Evolutionary conservation across 2,797 vertebrate species (phyloP), one percentile per base, ranked within the genome.

Genomic region (Brotula barbata): DNA sequence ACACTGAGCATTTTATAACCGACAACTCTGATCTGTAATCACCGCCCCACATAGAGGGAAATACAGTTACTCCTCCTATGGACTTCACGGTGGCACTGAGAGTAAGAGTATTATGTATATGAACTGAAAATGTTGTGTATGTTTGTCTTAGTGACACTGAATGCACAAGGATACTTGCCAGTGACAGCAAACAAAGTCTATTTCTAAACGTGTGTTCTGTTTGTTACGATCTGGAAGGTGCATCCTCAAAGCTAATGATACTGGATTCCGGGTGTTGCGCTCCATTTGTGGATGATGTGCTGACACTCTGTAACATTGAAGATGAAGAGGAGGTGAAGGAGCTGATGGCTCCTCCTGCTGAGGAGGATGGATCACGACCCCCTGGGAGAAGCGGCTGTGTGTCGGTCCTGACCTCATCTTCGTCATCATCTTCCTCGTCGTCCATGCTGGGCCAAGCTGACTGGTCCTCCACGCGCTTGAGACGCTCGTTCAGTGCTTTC

Each of bases 371-470:
- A 9, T 91, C 90, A 0, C 75, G 85, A 0, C 74, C 84, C 0
- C 60, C 71, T 0, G 92, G 73, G 62, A 94, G 91, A 54, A 94
- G 85, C 0, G 92, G 91, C 73, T 86, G 84, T 0, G 75, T 89
- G 68, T 95, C 91, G 0, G 85, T 90, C 64, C 92, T 90, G 3
- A 89, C 88, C 41, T 97, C 96, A 14, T 98, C 95, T 1, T 92
- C 92, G 0, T 99, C 96, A 0, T 93, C 91, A 1, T 93, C 92
- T 28, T 98, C 96, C 0, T 98, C 96, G 0, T 99, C 96, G 14
- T 99, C 97, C 97, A 99, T 98, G 88, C 90, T 98, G 57, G 97
- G 97, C 97, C 97, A 99, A 22, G 94, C 92, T 0, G 94, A 93
- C 82, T 96, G 95, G 78, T 99, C 97, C 80, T 99, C 97, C 71